phyloP scores from a whole-genome alignment of 2,113 vertebrate genomes.

The Hydropotes inermis region DNA sequence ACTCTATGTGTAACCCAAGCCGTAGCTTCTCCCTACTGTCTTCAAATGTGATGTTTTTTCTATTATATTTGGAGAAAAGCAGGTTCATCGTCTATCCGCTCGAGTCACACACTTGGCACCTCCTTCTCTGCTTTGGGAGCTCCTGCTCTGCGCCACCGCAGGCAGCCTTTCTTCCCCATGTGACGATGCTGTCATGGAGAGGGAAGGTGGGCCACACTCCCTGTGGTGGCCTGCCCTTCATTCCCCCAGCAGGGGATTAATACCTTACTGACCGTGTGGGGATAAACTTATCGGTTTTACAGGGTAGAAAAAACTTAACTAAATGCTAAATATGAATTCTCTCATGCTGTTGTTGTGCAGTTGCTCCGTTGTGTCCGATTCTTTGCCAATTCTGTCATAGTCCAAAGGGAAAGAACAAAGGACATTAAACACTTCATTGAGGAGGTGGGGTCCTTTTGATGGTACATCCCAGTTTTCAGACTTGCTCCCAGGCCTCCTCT shows the following conservation, averaged over 20 bases:
- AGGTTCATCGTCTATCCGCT: background rate
- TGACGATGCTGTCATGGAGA: background rate
- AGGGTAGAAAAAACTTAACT: slow-evolving; percentile 5
- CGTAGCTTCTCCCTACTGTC: background rate
- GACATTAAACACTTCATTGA: background rate
- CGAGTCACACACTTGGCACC: background rate
- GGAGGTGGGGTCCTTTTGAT: background rate
- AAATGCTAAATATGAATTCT: background rate
- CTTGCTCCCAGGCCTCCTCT: background rate
- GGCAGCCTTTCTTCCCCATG: background rate
- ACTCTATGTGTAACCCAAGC: slow-evolving; percentile 14
- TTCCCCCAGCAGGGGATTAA: background rate
- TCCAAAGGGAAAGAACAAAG: background rate
- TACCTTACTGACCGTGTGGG: background rate
- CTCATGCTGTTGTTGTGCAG: background rate
- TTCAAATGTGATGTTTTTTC: background rate
- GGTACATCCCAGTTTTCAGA: background rate
- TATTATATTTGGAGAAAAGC: slow-evolving; percentile 1
- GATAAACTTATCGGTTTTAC: background rate
- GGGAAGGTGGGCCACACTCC: background rate
- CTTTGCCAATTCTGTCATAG: background rate
- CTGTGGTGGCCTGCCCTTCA: background rate
- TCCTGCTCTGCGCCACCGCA: background rate
- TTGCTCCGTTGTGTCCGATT: background rate
- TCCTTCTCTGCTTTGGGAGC: background rate